These are phyloP conservation scores for Lepidochitona cinerea DNA, from an alignment of 2,888 invertebrate species.

Conservation along the genomic window DNA sequence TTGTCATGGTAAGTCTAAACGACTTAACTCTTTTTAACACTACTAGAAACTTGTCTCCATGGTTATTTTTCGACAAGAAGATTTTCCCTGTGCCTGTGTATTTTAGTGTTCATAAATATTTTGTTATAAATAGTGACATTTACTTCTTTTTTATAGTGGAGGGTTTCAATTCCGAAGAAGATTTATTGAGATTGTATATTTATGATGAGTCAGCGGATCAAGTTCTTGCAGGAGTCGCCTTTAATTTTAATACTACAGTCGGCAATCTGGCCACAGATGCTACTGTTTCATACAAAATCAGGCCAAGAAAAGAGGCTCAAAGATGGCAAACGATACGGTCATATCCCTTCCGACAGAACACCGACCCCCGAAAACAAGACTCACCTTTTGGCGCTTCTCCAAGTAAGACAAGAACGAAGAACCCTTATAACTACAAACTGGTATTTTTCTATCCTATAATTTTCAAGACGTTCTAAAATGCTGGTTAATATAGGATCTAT, in stretches of 20 bases:
- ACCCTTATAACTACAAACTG: not conserved
- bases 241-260: not conserved
- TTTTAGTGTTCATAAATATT: too few relatives aligned
- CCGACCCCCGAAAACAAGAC: not conserved
- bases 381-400: not conserved
- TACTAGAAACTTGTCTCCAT: too few relatives aligned
- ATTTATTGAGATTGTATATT: not conserved
- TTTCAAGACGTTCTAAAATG: not conserved
- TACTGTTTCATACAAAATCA: not conserved
- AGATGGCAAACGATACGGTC: not conserved
- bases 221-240: not conserved
- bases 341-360: not conserved
- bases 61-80: too few relatives aligned
- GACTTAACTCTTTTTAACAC: too few relatives aligned
- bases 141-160: not conserved
- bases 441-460: not conserved
- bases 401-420: not conserved
- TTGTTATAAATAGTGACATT: too few relatives aligned
- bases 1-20: too few relatives aligned
- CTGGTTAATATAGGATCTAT: not conserved
- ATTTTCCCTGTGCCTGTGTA: too few relatives aligned
- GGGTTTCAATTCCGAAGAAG: not conserved
- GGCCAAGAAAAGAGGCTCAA: not conserved
- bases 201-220: not conserved
- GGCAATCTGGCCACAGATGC: not conserved